Percentiles rank a stretch among this genome's conserved stretches.
Evolutionary conservation across 2,888 invertebrate genomes (phyloP).

Genomic region (Stictocephala bisonia): DNA sequence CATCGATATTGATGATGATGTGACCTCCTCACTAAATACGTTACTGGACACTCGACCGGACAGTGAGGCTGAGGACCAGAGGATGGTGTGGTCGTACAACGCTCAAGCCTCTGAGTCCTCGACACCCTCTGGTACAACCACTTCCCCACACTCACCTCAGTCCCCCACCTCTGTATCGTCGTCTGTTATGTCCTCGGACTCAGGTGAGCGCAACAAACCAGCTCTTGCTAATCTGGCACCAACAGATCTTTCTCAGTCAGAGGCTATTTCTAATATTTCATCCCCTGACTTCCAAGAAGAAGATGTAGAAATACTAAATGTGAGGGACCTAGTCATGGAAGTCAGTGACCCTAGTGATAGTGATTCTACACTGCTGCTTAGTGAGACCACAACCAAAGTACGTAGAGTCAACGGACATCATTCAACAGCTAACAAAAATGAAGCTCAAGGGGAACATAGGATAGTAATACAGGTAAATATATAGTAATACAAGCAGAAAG

Average conservation of each 20-base stretch:
- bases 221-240: slow-evolving; percentile 65
- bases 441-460: slow-evolving; percentile 67
- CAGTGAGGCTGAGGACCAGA: slow-evolving; percentile 65
- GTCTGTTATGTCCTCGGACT: slow-evolving; percentile 85
- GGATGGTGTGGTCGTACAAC: slow-evolving; percentile 93
- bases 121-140: slow-evolving; percentile 46
- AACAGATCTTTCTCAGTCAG: slow-evolving; percentile 76
- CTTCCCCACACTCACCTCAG: slow-evolving; percentile 71
- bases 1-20: slow-evolving; percentile 92
- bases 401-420: slow-evolving; percentile 42
- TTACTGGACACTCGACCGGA: slow-evolving; percentile 77
- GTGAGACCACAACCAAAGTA: slow-evolving; percentile 62
- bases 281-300: slow-evolving; percentile 92
- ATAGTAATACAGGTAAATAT: slow-evolving; percentile 78
- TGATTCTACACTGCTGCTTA: slow-evolving; percentile 87
- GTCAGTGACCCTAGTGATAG: slow-evolving; percentile 91
- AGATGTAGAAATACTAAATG: slow-evolving; percentile 81
- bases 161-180: slow-evolving; percentile 90
- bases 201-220: slow-evolving; percentile 68
- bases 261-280: slow-evolving; percentile 89
- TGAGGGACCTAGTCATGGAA: slow-evolving; percentile 84
- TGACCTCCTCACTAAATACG: slow-evolving; percentile 93
- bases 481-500: too few species aligned
- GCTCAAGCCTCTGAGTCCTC: slow-evolving; percentile 69
- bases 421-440: slow-evolving; percentile 28